phyloP scores from a whole-genome alignment of 2,888 invertebrate species.

The Diloba caeruleocephala region DNA sequence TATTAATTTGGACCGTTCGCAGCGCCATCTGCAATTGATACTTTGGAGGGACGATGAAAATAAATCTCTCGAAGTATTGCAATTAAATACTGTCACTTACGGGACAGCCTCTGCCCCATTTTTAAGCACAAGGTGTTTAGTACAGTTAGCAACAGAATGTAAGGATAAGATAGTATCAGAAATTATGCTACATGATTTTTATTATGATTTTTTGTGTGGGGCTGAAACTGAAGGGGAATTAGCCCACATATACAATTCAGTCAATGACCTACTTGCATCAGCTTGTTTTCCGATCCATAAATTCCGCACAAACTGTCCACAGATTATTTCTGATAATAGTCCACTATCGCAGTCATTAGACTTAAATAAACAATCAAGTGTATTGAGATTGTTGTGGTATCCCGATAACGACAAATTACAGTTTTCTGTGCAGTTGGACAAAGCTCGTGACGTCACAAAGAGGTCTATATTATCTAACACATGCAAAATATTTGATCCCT shows the following conservation, averaged over 20 bases:
- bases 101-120: conserved; percentile 10
- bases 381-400: conserved; percentile 24
- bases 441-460: neutral
- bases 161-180: conserved; percentile 18
- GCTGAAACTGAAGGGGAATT: no score
- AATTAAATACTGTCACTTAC: conserved; percentile 15
- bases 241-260: no score
- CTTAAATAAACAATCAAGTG: conserved; percentile 1
- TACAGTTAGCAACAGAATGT: conserved; percentile 38
- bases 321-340: no score
- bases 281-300: conserved; percentile 45
- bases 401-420: conserved; percentile 34
- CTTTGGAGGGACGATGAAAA: conserved; percentile 36
- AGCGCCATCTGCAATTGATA: conserved; percentile 39
- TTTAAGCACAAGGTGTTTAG: conserved; percentile 37
- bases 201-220: conserved; percentile 45
- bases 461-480: conserved; percentile 2
- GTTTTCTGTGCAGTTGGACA: conserved; percentile 19
- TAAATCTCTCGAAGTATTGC: conserved; percentile 12
- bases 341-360: conserved; percentile 11
- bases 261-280: no score
- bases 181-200: conserved; percentile 29
- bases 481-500: conserved; percentile 15
- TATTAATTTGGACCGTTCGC: conserved; percentile 13
- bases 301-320: conserved; percentile 38